A percentile compares a stretch with the other conserved stretches of the same genome.
Conservation (phyloP, 1,140 invertebrate genomes). For the Lucilia sericata region DNA sequence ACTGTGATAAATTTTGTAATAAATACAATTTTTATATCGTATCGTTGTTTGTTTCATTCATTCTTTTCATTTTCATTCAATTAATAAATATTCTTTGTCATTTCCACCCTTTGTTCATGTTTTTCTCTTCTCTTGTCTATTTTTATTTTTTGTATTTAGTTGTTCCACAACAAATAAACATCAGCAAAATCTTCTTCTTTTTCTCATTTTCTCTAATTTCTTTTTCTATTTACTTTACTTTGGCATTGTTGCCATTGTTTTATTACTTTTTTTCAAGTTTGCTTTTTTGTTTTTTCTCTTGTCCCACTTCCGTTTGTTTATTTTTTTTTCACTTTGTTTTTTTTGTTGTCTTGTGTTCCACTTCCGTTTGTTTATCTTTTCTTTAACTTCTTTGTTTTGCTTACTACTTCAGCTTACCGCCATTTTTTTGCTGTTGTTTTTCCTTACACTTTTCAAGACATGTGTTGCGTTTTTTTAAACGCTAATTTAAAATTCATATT, state of each 20-base stretch:
- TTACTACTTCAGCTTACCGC: background rate
- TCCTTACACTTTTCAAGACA: background rate
- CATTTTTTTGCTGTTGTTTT: background rate
- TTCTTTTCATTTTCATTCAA: background rate
- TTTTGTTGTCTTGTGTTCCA: background rate
- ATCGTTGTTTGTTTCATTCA: background rate
- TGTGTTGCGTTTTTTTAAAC: background rate
- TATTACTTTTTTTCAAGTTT: background rate
- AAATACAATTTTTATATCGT: slow-evolving; percentile 1
- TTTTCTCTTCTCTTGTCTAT: background rate
- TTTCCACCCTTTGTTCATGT: background rate
- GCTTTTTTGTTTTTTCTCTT: background rate
- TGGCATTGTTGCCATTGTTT: background rate
- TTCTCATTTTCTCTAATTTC: background rate
- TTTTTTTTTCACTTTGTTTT: background rate
- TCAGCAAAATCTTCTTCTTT: background rate
- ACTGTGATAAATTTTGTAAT: background rate
- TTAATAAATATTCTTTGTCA: background rate
- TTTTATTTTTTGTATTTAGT: background rate
- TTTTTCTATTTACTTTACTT: background rate
- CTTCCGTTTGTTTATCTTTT: background rate
- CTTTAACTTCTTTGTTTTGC: background rate
- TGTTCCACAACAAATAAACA: background rate
- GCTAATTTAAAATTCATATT: slow-evolving; percentile 2
- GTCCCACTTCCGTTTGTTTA: background rate